Conservation (phyloP, 2,888 invertebrate genomes). For the Leptothorax acervorum region DNA sequence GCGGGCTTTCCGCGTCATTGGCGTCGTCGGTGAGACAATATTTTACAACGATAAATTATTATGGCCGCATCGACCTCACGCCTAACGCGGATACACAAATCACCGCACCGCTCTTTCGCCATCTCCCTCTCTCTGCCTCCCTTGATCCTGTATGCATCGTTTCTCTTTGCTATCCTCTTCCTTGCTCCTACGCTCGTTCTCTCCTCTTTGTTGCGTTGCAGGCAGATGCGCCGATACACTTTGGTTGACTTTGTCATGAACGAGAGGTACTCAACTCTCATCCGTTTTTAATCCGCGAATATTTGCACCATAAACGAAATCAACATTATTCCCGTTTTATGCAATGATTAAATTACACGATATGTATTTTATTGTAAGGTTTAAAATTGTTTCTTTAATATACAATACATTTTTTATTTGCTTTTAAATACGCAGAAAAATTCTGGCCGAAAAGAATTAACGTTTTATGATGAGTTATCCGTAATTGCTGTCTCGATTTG, state of each 20-base stretch:
- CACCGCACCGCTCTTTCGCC: conserved; percentile 36
- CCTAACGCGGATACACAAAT: conserved; percentile 59
- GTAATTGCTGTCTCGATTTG: background rate
- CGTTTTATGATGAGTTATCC: background rate
- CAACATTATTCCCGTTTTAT: background rate
- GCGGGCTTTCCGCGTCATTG: conserved; percentile 70
- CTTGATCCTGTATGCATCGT: background rate
- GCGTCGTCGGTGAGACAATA: conserved; percentile 76
- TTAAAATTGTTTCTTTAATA: background rate
- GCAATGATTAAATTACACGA: background rate
- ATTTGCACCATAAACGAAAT: background rate
- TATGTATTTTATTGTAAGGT: background rate
- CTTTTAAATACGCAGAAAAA: background rate
- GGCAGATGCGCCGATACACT: conserved; percentile 37
- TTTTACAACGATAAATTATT: conserved; percentile 82
- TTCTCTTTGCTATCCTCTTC: background rate
- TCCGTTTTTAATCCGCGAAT: conserved; percentile 67
- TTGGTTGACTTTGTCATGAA: conserved; percentile 23
- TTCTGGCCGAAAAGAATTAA: background rate
- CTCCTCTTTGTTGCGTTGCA: background rate
- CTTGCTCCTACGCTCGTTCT: background rate
- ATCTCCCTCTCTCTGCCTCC: background rate
- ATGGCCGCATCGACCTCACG: conserved; percentile 71
- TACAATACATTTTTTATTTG: background rate
- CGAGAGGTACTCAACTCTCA: conserved; percentile 33